Evolutionary conservation across 2,113 vertebrate species (phyloP), one percentile per base, ranked within the genome.

Genomic region (Poecile atricapillus): DNA sequence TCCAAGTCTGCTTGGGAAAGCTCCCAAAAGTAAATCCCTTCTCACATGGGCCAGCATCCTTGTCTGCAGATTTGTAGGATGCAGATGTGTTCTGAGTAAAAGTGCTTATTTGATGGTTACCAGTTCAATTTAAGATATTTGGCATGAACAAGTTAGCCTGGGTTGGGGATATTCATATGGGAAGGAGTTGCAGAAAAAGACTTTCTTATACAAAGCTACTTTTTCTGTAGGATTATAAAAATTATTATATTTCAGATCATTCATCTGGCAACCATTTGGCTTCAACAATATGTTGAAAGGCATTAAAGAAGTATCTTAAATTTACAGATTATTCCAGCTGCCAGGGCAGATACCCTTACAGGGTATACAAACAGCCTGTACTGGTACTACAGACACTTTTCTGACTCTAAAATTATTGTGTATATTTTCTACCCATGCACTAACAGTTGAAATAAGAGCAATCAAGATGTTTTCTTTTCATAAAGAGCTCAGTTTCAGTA

Each of bases 11-110:
- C 50, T 89, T 94, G 84, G 83, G 87, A 96, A 96, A 84, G 43
- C 17, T 53, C 82, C 59, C 83, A 91, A 56, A 43, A 95, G 39
- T 58, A 95, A 95, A 93, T 96, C 43, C 71, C 35, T 83, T 77
- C 67, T 50, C 89, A 70, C 44, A 47, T 2, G 5, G 89, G 68
- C 81, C 91, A 94, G 39, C 39, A 81, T 33, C 43, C 37, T 81
- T 23, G 16, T 78, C 50, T 89, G 55, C 60, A 91, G 68, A 35
- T 14, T 25, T 65, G 53, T 22, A 78, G 73, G 77, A 91, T 78
- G 69, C 93, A 95, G 87, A 91, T 91, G 80, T 91, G 64, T 43
- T 74, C 77, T 58, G 46, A 89, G 25, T 50, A 83, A 65, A 93
- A 91, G 23, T 4, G 2, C 20, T 89, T 81, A 50, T 74, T 81